These are phyloP conservation scores for Cygnus buccinator DNA, from an alignment of 2,113 vertebrate genomes.

Conservation along the genomic window DNA sequence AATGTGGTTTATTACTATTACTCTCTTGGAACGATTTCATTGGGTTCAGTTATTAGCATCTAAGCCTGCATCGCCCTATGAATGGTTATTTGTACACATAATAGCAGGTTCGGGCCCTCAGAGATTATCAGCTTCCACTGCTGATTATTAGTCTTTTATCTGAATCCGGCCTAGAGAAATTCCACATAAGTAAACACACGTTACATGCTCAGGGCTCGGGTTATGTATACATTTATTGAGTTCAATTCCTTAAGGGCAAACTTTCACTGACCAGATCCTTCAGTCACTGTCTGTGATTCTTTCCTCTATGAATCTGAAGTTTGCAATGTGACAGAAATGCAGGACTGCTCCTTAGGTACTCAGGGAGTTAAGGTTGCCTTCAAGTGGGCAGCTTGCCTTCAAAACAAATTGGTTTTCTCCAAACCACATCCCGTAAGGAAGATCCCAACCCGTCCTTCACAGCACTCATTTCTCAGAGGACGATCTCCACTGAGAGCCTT, in stretches of 20 bases:
- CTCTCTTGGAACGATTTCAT: not conserved
- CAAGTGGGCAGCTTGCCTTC: not conserved
- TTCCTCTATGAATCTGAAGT: not conserved
- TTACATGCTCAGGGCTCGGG: accelerated
- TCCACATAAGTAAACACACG: not conserved
- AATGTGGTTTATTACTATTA: not conserved
- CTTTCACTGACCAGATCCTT: not conserved
- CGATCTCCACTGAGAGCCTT: not conserved
- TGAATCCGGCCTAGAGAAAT: not conserved
- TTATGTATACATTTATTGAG: not conserved
- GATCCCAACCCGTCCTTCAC: not conserved
- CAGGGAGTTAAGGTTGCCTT: not conserved
- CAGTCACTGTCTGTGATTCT: not conserved
- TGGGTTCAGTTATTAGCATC: not conserved
- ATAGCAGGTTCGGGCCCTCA: not conserved
- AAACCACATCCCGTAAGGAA: accelerated
- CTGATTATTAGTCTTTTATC: not conserved
- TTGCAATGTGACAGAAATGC: not conserved
- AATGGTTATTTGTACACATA: not conserved
- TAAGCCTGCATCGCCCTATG: accelerated
- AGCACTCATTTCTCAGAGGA: not conserved
- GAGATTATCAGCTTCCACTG: not conserved
- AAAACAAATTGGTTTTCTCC: not conserved
- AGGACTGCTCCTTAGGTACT: not conserved
- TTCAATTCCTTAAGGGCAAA: not conserved